These are phyloP conservation scores for Gila orcuttii DNA, from an alignment of 2,113 vertebrate genomes.

Conservation along the genomic window DNA sequence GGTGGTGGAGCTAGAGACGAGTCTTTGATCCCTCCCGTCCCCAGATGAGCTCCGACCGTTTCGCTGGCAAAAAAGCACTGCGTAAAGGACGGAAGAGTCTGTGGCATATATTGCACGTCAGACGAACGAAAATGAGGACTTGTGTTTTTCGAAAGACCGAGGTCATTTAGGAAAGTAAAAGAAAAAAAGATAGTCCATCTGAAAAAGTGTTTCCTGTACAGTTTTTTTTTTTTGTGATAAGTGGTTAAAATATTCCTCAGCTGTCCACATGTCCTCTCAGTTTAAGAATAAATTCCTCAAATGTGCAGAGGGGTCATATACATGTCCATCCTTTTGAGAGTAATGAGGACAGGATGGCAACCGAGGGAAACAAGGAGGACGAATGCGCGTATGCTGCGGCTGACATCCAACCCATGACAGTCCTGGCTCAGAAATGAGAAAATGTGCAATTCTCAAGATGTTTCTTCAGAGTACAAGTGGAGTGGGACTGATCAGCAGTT, in stretches of 20 bases:
- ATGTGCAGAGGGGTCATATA: slow-evolving; percentile 41
- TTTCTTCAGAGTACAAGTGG: slow-evolving; percentile 71
- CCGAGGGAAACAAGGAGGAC: slow-evolving; percentile 41
- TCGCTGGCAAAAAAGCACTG: slow-evolving; percentile 36
- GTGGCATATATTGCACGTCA: slow-evolving; percentile 79
- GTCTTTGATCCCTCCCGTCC: slow-evolving; percentile 57
- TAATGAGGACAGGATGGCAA: slow-evolving; percentile 25
- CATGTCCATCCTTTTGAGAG: slow-evolving; percentile 16
- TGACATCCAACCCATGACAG: slow-evolving; percentile 67
- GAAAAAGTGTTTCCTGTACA: slow-evolving; percentile 45
- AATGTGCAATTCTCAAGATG: slow-evolving; percentile 73
- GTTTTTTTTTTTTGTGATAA: slow-evolving; percentile 26
- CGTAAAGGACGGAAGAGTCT: slow-evolving; percentile 76
- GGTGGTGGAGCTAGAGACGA: slow-evolving; percentile 33
- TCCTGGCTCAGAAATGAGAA: slow-evolving; percentile 80
- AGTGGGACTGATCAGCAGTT: slow-evolving; percentile 73
- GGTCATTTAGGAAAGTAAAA: slow-evolving; percentile 37
- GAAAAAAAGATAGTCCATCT: slow-evolving; percentile 22
- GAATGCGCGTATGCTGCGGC: slow-evolving; percentile 52
- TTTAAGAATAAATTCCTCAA: slow-evolving; percentile 28
- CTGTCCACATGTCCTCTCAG: slow-evolving; percentile 36
- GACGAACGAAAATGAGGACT: slow-evolving; percentile 65
- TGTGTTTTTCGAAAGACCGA: slow-evolving; percentile 39
- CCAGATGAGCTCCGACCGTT: slow-evolving; percentile 12
- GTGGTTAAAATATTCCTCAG: slow-evolving; percentile 49